Percentiles rank a stretch among this genome's conserved stretches.
Evolutionary conservation across 35 echinoderm and acorn worm species (phyloP).

Genomic region (Amphiura filiformis): DNA sequence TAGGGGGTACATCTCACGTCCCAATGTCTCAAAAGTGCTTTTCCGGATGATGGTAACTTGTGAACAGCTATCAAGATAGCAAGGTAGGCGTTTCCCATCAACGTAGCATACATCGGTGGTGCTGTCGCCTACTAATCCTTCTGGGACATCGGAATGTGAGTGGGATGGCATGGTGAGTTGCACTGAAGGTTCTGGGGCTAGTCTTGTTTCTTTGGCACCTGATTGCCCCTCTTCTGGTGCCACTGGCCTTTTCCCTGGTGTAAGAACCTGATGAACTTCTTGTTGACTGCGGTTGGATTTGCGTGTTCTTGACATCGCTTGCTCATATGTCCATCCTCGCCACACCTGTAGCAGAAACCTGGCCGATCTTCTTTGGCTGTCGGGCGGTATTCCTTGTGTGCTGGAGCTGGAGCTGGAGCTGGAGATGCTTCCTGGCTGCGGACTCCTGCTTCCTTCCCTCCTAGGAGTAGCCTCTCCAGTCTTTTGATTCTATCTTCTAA

Average conservation of each 20-base stretch:
- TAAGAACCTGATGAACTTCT: constrained; percentile 35
- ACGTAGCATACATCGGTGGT: constrained; percentile 16
- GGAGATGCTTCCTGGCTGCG: neutral
- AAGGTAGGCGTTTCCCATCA: neutral
- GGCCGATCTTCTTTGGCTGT: constrained; percentile 24
- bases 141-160: constrained; percentile 24
- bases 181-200: neutral
- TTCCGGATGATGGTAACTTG: constrained; percentile 57
- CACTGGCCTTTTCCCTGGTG: constrained; percentile 55
- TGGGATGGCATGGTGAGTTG: neutral
- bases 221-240: constrained; percentile 40
- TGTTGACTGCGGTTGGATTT: constrained; percentile 21
- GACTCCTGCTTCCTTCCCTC: neutral
- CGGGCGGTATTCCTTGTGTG: neutral
- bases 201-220: constrained; percentile 19
- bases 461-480: neutral
- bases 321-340: constrained; percentile 42
- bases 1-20: constrained; percentile 28
- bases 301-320: constrained; percentile 11
- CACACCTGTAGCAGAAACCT: constrained; percentile 61
- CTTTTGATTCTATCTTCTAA: neutral
- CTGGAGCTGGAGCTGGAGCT: neutral
- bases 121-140: constrained; percentile 45
- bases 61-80: constrained; percentile 67
- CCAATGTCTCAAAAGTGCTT: constrained; percentile 36